Percentiles rank a stretch among this genome's conserved stretches.
These are phyloP conservation scores for Pantelozetes paolii DNA, from an alignment of 2,888 invertebrate species.

Conservation along the genomic window DNA sequence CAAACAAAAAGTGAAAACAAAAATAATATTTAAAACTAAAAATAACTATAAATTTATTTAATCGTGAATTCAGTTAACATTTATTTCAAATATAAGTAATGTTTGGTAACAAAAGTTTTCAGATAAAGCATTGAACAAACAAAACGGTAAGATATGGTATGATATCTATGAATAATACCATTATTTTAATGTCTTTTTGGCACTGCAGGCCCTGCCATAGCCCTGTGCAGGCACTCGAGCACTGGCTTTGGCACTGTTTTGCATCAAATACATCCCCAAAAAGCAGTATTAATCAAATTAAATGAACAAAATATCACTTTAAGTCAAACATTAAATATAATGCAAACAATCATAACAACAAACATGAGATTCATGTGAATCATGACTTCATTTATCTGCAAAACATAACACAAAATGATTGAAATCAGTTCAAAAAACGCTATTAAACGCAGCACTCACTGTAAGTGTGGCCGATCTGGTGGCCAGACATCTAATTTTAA, in stretches of 20 bases:
- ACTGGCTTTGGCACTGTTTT: background rate
- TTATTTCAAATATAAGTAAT: background rate
- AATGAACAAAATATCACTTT: conserved; percentile 20
- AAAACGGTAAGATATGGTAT: conserved; percentile 20
- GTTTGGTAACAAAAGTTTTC: background rate
- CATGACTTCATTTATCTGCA: background rate
- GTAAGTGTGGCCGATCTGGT: background rate
- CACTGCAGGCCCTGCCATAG: background rate
- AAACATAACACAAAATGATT: background rate
- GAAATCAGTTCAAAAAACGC: conserved; percentile 1
- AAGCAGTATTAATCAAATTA: conserved; percentile 23
- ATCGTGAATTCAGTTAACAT: conserved; percentile 18
- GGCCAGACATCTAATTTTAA: background rate
- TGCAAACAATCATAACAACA: conserved; percentile 8
- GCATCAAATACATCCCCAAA: conserved; percentile 21
- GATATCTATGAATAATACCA: conserved; percentile 8
- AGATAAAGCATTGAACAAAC: conserved; percentile 13
- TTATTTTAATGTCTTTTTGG: conserved; percentile 3
- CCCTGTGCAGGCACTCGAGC: conserved; percentile 4
- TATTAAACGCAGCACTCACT: background rate
- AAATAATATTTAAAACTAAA: background rate
- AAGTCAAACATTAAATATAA: conserved; percentile 15
- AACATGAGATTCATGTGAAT: conserved; percentile 19
- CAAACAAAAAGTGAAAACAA: background rate
- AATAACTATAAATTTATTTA: conserved; percentile 26